Evolutionary conservation across 2,113 vertebrate genomes (phyloP).

Genomic region (Caracal caracal): DNA sequence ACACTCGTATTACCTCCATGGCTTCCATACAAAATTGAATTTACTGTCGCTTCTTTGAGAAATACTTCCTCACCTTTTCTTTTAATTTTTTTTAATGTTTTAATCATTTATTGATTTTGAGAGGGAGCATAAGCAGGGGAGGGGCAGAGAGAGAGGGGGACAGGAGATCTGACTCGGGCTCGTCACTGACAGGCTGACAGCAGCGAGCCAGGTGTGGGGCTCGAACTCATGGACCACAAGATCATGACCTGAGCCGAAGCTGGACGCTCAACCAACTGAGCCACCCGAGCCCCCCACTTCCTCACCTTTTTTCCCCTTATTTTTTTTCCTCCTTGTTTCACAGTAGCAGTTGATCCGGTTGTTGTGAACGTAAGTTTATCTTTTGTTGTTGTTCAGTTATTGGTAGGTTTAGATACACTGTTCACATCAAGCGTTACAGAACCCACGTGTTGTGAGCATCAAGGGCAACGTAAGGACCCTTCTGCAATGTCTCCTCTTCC

Average conservation of each 20-base stretch:
- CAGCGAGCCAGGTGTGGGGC: too few species aligned
- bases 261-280: too few species aligned
- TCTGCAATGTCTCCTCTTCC: too few species aligned
- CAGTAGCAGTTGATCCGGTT: not conserved
- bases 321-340: not conserved
- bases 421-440: not conserved
- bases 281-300: not conserved
- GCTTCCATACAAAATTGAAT: not conserved
- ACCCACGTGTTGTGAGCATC: not conserved
- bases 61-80: not conserved
- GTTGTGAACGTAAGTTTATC: not conserved
- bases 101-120: too few species aligned
- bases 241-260: too few species aligned
- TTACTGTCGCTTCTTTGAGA: not conserved
- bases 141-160: too few species aligned
- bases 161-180: too few species aligned
- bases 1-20: not conserved
- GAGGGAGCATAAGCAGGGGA: too few species aligned
- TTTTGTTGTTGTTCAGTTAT: not conserved
- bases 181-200: too few species aligned
- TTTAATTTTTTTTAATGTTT: too few species aligned
- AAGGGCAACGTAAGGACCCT: fast-evolving
- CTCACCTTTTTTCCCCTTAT: not conserved
- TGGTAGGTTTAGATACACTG: not conserved
- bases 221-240: too few species aligned